A percentile compares a stretch with the other conserved stretches of the same genome.
Conservation (phyloP, 2,888 invertebrate species). For the Netelia melanura region DNA sequence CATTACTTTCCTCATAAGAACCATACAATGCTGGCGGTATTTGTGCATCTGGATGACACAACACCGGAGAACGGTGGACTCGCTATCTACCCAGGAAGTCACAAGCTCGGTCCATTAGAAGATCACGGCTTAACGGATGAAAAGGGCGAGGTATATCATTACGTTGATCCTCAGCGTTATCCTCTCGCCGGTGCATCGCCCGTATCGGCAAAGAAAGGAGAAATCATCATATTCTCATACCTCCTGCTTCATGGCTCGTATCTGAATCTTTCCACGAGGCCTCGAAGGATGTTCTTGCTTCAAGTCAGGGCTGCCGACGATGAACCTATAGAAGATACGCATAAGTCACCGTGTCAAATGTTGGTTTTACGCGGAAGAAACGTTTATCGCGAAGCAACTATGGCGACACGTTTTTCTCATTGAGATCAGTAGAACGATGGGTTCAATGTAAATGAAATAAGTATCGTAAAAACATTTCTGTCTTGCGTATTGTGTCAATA, state of each 20-base stretch:
- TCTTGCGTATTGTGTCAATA: not conserved
- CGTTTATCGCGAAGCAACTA: conserved; percentile 79
- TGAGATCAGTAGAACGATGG: conserved; percentile 17
- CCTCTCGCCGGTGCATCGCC: conserved; percentile 86
- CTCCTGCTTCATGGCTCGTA: conserved; percentile 87
- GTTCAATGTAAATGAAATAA: not conserved
- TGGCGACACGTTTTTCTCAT: conserved; percentile 79
- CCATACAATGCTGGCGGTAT: conserved; percentile 87
- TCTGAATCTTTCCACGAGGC: conserved; percentile 84
- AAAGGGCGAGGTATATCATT: conserved; percentile 84
- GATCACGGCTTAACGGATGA: conserved; percentile 85
- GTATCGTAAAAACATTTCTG: not conserved
- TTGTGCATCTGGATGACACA: conserved; percentile 87
- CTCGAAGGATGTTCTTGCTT: conserved; percentile 86
- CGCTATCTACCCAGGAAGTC: conserved; percentile 87
- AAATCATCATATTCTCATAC: conserved; percentile 87
- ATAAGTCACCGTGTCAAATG: conserved; percentile 86
- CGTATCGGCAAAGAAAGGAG: conserved; percentile 86
- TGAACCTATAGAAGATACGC: conserved; percentile 83
- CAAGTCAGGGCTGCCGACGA: conserved; percentile 87
- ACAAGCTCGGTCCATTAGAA: conserved; percentile 86
- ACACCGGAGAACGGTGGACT: conserved; percentile 87
- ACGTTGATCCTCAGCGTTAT: conserved; percentile 85
- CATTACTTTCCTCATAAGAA: conserved; percentile 87
- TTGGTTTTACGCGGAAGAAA: conserved; percentile 86